phyloP scores from a whole-genome alignment of 1,140 invertebrate species.

The Caerostris extrusa region DNA sequence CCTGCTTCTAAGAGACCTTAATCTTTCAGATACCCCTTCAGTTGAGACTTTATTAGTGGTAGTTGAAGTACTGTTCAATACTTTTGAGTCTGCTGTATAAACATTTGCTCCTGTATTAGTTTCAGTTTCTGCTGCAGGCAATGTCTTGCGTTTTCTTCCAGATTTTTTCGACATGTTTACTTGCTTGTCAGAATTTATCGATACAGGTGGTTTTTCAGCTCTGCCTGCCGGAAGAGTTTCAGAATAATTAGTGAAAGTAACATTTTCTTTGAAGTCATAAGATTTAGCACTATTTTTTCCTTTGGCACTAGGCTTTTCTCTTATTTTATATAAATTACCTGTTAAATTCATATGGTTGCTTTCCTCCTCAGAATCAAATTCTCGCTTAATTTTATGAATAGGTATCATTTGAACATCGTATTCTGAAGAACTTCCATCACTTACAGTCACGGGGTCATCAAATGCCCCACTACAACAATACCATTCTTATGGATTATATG shows the following conservation, averaged over 20 bases:
- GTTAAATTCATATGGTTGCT: slow-evolving; percentile 6
- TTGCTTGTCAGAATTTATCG: not conserved
- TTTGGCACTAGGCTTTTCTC: slow-evolving; percentile 67
- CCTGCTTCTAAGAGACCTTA: slow-evolving; percentile 7
- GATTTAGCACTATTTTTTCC: slow-evolving; percentile 47
- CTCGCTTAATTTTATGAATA: slow-evolving; percentile 31
- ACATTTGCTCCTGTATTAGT: slow-evolving; percentile 10
- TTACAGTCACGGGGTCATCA: not conserved
- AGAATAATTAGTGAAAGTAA: slow-evolving; percentile 48
- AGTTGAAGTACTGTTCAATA: not conserved
- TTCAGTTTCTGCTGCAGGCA: slow-evolving; percentile 9
- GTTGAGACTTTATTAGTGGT: slow-evolving; percentile 13
- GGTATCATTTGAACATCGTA: slow-evolving; percentile 12
- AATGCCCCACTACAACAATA: not conserved
- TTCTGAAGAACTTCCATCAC: slow-evolving; percentile 23
- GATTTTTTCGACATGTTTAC: slow-evolving; percentile 45
- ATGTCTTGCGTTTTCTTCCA: slow-evolving; percentile 54
- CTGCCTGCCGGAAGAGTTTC: slow-evolving; percentile 60
- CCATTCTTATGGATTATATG: not conserved
- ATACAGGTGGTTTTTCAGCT: slow-evolving; percentile 3
- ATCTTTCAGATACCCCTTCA: slow-evolving; percentile 17
- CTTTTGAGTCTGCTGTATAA: not conserved
- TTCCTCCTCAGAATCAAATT: slow-evolving; percentile 42
- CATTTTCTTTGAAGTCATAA: not conserved
- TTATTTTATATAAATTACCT: not conserved